phyloP scores from a whole-genome alignment of 2,113 vertebrate species.

The Alouatta palliata region DNA sequence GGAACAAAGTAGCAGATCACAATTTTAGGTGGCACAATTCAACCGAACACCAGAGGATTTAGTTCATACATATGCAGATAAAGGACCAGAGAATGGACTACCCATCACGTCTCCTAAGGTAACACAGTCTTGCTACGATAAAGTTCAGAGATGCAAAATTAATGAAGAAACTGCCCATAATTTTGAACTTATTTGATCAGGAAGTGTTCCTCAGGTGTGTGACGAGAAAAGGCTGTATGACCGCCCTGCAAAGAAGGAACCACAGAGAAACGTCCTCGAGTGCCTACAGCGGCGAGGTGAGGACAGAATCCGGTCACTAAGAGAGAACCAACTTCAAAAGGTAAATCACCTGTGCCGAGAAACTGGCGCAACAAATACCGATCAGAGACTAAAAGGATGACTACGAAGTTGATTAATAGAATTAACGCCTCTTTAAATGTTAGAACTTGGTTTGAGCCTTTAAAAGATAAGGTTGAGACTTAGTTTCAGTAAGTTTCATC shows the following conservation, averaged over 20 bases:
- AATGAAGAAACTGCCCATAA: not conserved
- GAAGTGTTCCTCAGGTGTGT: fast-evolving
- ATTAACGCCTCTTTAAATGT: not conserved
- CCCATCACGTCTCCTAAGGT: fast-evolving
- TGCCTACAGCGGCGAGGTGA: no score
- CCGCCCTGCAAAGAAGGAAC: fast-evolving
- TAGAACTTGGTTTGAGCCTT: not conserved
- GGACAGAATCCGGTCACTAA: fast-evolving
- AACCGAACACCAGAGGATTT: not conserved
- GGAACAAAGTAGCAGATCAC: not conserved
- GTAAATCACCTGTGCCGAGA: not conserved
- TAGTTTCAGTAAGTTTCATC: not conserved
- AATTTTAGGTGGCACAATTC: not conserved
- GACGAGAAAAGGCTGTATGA: fast-evolving
- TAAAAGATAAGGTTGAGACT: not conserved
- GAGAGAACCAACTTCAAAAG: fast-evolving
- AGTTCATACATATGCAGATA: fast-evolving
- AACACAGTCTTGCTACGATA: fast-evolving
- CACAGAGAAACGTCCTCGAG: not conserved
- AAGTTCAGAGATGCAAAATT: not conserved
- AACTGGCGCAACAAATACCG: no score
- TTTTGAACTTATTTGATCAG: not conserved
- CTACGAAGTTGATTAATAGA: no score
- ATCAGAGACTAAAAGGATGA: no score
- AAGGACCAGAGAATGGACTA: not conserved